These are phyloP conservation scores for Sphyrna mokarran DNA, from an alignment of 2,113 vertebrate species.

Conservation along the genomic window DNA sequence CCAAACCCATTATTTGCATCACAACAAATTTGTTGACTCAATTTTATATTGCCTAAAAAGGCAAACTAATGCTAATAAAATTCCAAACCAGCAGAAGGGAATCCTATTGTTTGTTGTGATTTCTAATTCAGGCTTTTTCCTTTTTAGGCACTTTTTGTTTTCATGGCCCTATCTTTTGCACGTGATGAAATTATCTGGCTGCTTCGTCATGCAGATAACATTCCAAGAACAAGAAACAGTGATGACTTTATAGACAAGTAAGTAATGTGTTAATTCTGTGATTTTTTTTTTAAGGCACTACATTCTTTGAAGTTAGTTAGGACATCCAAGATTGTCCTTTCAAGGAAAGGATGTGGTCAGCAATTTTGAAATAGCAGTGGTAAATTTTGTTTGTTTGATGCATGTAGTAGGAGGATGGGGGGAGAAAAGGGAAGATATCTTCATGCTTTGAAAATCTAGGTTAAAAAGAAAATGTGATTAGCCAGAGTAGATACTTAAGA, in stretches of 20 bases:
- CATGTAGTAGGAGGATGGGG: no score
- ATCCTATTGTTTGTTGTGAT: neutral
- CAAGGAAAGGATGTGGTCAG: neutral
- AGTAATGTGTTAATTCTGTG: slow-evolving; percentile 42
- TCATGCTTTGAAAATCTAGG: neutral
- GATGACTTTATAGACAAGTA: slow-evolving; percentile 99
- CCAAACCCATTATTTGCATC: neutral
- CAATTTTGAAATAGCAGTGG: neutral
- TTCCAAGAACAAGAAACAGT: slow-evolving; percentile 92
- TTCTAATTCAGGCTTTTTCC: slow-evolving; percentile 35
- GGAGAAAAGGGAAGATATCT: neutral
- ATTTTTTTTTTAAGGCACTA: neutral
- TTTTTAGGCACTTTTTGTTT: slow-evolving; percentile 87
- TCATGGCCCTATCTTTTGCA: slow-evolving; percentile 96
- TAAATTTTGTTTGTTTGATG: no score
- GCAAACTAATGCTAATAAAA: neutral
- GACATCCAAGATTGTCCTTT: neutral
- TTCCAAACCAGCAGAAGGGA: neutral
- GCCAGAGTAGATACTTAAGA: neutral
- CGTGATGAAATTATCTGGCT: slow-evolving; percentile 98
- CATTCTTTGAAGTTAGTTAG: no score
- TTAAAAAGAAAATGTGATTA: neutral
- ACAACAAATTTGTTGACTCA: neutral
- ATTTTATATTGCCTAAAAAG: neutral
- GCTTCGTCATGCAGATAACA: slow-evolving; percentile 94